Base-by-base conservation (phyloP, 2,888 invertebrate genomes). In the Augochlorella aurata region DNA sequence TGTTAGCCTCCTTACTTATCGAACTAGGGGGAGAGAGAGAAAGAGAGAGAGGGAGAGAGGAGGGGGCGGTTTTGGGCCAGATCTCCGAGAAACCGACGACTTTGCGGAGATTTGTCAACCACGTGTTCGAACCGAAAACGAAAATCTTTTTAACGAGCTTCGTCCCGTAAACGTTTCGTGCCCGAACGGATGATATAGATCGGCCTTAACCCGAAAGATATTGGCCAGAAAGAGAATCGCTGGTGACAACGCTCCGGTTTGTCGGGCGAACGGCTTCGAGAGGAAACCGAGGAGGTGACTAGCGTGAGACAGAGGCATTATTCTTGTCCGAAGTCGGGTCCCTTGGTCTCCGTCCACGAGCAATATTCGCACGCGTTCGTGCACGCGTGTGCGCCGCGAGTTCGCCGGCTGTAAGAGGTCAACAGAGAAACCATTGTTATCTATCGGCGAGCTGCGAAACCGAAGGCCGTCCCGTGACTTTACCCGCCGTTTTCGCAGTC, bases 391-490 rank as follows among this genome's bases (percentile, higher is more conserved):
- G 10, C 54, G 14, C 14, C 1, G 24, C 58, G 21, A 29, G 24
- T 16, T 29, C 61, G 29, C 61, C 24, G 24, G 24, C 85, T 89
- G 89, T 89, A 85, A 89, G 89, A 91, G 90, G 90, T 90, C 91
- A 87, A 88, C 90, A 90, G 90, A 89, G 90, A 81, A 85, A 84
- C 89, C 89, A 90, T 90, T 90, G 90, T 90, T 90, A 90, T 90
- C 90, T 90, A 87, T 82, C 78, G 75, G 77, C 79, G 79, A 78
- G 69, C 81, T 81, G 74, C 82, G 84, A 71, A 81, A 84, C 82
- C 80, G 79, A 79, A 84, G 84, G 82, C 73, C 80, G 82, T 82
- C 83, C 81, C 86, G 65, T 69, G 76, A 74, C 70, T 72, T 66
- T 45, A 72, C 61, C 79, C 58, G 71, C 54, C 61, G 77, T 88